phyloP scores from a whole-genome alignment of 1,140 invertebrate species.

The Leptopilina boulardi region DNA sequence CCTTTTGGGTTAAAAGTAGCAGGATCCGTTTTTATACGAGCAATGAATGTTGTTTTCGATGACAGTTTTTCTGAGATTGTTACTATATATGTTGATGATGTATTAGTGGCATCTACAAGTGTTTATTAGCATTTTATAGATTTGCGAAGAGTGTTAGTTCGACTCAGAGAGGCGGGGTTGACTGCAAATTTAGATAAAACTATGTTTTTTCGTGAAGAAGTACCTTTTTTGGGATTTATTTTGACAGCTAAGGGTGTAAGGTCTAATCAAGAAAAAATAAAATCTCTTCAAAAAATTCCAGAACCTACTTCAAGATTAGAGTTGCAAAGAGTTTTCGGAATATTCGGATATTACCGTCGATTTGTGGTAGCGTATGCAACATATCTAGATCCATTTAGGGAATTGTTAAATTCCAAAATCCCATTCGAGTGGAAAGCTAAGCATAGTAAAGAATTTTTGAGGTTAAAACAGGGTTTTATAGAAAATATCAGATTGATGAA shows the following conservation, averaged over 20 bases:
- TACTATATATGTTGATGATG: not conserved
- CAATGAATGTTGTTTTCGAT: not conserved
- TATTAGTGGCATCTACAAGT: not conserved
- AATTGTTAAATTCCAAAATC: not conserved
- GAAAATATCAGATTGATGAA: slow-evolving; percentile 12
- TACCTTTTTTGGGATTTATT: not conserved
- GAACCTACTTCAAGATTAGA: not conserved
- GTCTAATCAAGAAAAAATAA: not conserved
- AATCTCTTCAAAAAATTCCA: not conserved
- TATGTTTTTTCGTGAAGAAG: not conserved
- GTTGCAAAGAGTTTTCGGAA: not conserved
- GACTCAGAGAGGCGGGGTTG: not conserved
- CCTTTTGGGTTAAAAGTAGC: not conserved
- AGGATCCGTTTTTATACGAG: not conserved
- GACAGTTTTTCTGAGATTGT: not conserved
- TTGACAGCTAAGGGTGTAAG: not conserved
- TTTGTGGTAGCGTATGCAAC: not conserved
- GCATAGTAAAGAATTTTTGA: no score
- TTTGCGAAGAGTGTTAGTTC: not conserved
- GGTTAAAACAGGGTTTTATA: not conserved
- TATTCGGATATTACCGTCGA: not conserved
- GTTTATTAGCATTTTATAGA: not conserved
- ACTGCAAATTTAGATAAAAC: not conserved
- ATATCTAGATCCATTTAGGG: not conserved
- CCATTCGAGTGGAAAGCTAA: not conserved